phyloP scores from a whole-genome alignment of 2,797 vertebrate species.

The Pogonophryne albipinna region DNA sequence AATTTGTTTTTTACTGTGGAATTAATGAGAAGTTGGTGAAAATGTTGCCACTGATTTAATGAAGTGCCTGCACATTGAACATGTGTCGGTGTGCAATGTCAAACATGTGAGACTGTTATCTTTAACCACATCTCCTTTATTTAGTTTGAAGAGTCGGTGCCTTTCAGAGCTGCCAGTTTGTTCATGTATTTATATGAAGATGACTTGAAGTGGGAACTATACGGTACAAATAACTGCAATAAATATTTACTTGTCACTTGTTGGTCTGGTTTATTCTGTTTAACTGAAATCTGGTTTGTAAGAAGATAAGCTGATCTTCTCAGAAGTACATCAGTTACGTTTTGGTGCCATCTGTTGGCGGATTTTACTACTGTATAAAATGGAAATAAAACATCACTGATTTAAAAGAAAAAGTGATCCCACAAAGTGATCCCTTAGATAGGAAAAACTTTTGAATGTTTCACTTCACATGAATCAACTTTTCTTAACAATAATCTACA shows the following conservation, averaged over 20 bases:
- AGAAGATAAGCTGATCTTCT: background rate
- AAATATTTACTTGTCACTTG: slow-evolving; percentile 7
- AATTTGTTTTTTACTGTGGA: background rate
- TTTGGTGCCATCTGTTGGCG: slow-evolving; percentile 38
- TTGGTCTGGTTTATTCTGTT: slow-evolving; percentile 21
- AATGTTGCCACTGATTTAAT: background rate
- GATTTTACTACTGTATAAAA: background rate
- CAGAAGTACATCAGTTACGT: background rate
- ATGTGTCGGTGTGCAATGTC: slow-evolving; percentile 21
- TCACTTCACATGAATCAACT: background rate
- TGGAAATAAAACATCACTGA: background rate
- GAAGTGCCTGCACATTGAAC: slow-evolving; percentile 1
- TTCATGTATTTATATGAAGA: slow-evolving; percentile 19
- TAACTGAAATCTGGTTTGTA: background rate
- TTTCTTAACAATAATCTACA: background rate
- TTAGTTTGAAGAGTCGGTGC: slow-evolving; percentile 3
- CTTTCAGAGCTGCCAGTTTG: background rate
- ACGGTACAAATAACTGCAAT: slow-evolving; percentile 42
- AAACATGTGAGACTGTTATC: slow-evolving; percentile 1
- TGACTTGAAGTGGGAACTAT: slow-evolving; percentile 1
- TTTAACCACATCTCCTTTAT: background rate
- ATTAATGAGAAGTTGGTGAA: background rate
- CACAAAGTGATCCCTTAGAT: background rate
- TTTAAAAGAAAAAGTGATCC: background rate
- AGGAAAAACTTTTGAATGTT: background rate